Conservation (phyloP, 2,797 vertebrate species). For the Cirrhinus mrigala region DNA sequence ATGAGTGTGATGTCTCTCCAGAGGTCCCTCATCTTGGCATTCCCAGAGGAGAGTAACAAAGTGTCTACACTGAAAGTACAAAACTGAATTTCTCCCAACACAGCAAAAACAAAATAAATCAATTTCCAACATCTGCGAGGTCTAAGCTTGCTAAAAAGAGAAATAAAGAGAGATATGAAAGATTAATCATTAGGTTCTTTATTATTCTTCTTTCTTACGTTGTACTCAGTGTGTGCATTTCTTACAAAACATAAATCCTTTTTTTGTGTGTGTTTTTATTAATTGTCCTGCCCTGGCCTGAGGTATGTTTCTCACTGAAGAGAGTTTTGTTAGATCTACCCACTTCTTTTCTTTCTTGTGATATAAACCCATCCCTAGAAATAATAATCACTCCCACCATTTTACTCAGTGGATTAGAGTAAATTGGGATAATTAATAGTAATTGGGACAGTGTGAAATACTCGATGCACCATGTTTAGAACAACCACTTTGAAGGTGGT, state of each 20-base stretch:
- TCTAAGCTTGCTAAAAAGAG: not conserved
- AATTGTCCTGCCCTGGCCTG: not conserved
- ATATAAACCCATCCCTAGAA: not conserved
- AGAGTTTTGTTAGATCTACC: not conserved
- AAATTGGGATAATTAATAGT: too few species aligned
- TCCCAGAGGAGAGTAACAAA: conserved; percentile 28
- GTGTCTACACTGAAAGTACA: not conserved
- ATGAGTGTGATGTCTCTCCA: conserved; percentile 24
- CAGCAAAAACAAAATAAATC: not conserved
- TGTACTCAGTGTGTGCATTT: not conserved
- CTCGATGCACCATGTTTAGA: not conserved
- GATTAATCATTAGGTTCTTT: not conserved
- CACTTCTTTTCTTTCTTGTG: not conserved
- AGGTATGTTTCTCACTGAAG: not conserved
- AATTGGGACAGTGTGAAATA: not conserved
- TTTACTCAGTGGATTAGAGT: not conserved
- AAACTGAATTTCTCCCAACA: not conserved
- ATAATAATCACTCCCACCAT: not conserved
- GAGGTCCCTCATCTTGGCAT: conserved; percentile 48
- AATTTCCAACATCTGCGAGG: too few species aligned
- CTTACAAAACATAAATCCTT: not conserved
- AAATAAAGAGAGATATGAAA: not conserved
- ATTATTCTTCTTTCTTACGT: not conserved
- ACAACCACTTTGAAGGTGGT: not conserved
- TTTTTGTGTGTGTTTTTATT: not conserved